phyloP scores from a whole-genome alignment of 2,797 vertebrate species.

The Anolis apletophallus region DNA sequence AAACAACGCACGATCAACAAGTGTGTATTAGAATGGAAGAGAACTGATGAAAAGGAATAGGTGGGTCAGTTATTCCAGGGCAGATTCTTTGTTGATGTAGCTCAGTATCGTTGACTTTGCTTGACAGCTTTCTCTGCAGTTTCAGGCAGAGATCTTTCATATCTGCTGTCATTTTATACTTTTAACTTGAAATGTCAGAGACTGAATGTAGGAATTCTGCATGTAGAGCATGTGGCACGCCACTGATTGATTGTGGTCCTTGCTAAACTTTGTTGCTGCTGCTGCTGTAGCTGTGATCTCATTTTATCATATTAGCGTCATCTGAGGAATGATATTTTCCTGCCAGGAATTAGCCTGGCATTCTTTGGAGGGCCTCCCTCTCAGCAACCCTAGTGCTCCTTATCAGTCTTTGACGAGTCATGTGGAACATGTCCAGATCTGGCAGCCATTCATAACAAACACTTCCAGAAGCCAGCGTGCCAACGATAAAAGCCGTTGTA shows the following conservation, averaged over 20 bases:
- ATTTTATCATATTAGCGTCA: conserved; percentile 27
- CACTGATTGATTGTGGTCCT: background rate
- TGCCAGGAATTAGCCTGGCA: conserved; percentile 52
- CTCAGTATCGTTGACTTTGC: background rate
- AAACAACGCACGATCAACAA: background rate
- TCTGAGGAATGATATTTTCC: conserved; percentile 53
- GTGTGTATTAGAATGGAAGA: background rate
- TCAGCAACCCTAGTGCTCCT: conserved; percentile 29
- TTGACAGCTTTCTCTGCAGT: background rate
- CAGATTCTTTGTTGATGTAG: background rate
- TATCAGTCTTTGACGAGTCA: conserved; percentile 62
- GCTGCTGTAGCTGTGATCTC: conserved; percentile 38
- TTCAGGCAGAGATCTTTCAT: background rate
- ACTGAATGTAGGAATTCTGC: background rate
- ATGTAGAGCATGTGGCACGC: too few relatives aligned
- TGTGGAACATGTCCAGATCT: conserved; percentile 55
- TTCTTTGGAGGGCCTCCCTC: conserved; percentile 44
- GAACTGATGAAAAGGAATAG: background rate
- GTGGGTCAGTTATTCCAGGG: background rate
- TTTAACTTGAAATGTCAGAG: background rate
- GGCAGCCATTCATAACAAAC: conserved; percentile 60
- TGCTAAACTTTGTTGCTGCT: conserved; percentile 18
- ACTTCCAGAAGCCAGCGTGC: conserved; percentile 34
- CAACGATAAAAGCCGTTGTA: conserved; percentile 44
- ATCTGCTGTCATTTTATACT: background rate